Base-by-base conservation (phyloP, 2,797 vertebrate genomes). In the Lutjanus argentimaculatus region DNA sequence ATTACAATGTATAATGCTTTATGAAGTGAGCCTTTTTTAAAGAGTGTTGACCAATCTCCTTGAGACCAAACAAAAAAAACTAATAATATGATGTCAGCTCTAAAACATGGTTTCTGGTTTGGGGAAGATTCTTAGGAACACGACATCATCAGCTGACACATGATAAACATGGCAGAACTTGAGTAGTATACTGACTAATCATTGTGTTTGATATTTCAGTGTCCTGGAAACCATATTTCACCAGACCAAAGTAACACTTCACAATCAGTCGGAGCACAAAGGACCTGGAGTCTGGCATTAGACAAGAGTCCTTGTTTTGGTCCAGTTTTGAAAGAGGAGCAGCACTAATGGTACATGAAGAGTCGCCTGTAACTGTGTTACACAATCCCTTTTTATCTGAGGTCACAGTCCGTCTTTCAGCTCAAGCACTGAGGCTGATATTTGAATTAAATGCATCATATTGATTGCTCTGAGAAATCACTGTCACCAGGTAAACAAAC, bases 341-440 rank as follows among this genome's bases (percentile, higher is more conserved):
- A 56, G 56, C 67, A 48, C 43, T 79, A 49, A 67, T 82, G 72
- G 40, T 17, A 8, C 13, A n/a, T 6, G 11, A 67, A 66, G 49
- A 59, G 74, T 9, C 43, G 36, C 22, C 56, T 82, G 52, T 52
- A 48, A 77, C 17, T 70, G 72, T 82, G 67, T 84, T 84, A 65
- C 65, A 81, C 74, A 82, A 82, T 46, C 49, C 8, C 25, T 58
- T 42, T 36, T 69, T 70, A 65, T 71, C 55, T 62, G 58, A 80
- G 78, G 73, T 59, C 84, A 76, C 55, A 58, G 59, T 82, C 71
- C 67, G 72, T 73, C 46, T 63, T 57, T 72, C 49, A 71, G 30
- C 58, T 72, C 42, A 74, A 75, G n/a, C 53, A 57, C 40, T 21
- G 58, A 74, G 10, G 59, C 58, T 67, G 51, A 49, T n/a, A 6